These are phyloP conservation scores for Apotomis capreana DNA, from an alignment of 2,888 invertebrate genomes.

Conservation along the genomic window DNA sequence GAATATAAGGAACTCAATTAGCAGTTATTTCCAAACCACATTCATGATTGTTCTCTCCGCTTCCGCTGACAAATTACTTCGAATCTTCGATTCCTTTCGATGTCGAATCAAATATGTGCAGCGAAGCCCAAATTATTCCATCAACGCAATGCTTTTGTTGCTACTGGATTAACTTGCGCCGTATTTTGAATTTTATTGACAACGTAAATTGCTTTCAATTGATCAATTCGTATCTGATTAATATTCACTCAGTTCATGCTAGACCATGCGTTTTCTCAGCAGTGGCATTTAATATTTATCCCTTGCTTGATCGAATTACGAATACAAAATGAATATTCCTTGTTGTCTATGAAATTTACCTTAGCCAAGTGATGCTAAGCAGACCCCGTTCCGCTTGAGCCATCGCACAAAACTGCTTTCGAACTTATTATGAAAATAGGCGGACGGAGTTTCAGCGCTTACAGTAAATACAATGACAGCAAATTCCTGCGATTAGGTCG, in stretches of 20 bases:
- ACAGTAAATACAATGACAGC: constrained; percentile 60
- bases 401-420: constrained; percentile 42
- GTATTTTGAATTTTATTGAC: constrained; percentile 26
- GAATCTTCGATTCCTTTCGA: constrained; percentile 2
- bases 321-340: constrained; percentile 5
- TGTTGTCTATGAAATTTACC: constrained; percentile 17
- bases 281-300: not conserved
- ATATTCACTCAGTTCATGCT: constrained; percentile 3
- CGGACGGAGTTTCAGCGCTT: constrained; percentile 50
- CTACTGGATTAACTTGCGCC: constrained; percentile 22
- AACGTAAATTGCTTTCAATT: constrained; percentile 33
- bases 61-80: constrained; percentile 16
- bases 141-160: constrained; percentile 20
- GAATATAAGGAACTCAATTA: constrained; percentile 10
- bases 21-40: constrained; percentile 17
- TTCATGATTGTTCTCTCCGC: not conserved
- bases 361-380: constrained; percentile 18
- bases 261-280: not conserved
- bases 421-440: constrained; percentile 52
- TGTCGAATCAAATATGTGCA: constrained; percentile 34
- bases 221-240: constrained; percentile 4
- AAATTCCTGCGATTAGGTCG: constrained; percentile 64
- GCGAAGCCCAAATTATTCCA: constrained; percentile 26
- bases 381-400: constrained; percentile 40
- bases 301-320: not conserved